Base-by-base conservation (phyloP, 1,140 invertebrate genomes). In the Elysia chlorotica region DNA sequence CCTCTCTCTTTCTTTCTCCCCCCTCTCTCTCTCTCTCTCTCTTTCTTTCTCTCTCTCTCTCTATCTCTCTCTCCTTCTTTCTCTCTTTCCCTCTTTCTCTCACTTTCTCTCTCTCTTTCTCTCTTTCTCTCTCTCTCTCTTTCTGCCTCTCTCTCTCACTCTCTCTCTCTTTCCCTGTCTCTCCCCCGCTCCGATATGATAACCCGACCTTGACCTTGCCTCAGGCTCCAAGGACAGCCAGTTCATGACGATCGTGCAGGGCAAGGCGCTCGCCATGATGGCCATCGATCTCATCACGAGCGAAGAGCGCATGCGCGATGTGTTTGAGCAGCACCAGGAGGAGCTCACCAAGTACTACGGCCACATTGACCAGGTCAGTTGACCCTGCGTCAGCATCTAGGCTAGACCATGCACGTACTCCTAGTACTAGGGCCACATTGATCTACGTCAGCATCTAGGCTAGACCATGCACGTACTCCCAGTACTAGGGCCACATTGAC, bases 201-300 rank as follows among this genome's bases (percentile, higher is more conserved):
- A 17, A 19, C 25, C 25, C 25, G 56, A 25, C 6, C 25, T 25
- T 6, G 17, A 6, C 56, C 25, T 14, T 31, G 6, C 21, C n/a
- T 2, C 36, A 70, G 67, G 67, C 4, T 70, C 67, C 4, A 70
- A 57, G 33, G 67, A 70, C 5, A 36, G 53, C 19, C 28, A 70
- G 35, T 70, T 59, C 23, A 70, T 70, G 67, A 70, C 35, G 33
- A 70, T 70, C 31, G 53, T 70, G 17, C 67, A 70, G 30, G 67
- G 67, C 3, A 70, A 70, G 21, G 56, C 53, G 23, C 36, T 70
- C 25, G 67, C 67, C 25, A 70, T 70, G 67, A 35, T 48, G 31
- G 67, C 53, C 33, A 70, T 67, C 28, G 65, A 67, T 25, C 48
- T 67, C 41, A 54, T 67, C 41, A 54, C 23, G 4, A 54, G 41